Conservation (phyloP, 2,797 vertebrate species). For the Phrynocephalus forsythii region DNA sequence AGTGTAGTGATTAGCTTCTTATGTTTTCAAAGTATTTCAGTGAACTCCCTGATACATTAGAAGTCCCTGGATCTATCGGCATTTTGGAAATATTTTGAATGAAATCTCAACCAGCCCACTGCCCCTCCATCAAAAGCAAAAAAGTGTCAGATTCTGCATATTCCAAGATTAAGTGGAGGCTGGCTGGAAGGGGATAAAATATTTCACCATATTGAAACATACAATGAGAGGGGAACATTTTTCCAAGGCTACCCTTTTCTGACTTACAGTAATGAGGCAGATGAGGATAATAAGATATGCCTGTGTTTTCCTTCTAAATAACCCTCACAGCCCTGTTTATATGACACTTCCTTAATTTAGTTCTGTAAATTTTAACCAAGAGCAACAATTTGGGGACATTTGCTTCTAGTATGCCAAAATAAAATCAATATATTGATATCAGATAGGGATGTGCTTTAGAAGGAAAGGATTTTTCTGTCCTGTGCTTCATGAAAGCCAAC, state of each 20-base stretch:
- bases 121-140: not conserved
- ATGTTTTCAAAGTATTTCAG: not conserved
- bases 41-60: not conserved
- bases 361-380: slow-evolving; percentile 10
- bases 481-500: not conserved
- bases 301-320: not conserved
- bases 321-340: not conserved
- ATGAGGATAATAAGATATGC: not conserved
- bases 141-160: not conserved
- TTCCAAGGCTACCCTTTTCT: not conserved
- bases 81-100: slow-evolving; percentile 4
- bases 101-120: not conserved
- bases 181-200: not conserved
- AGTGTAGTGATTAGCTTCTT: slow-evolving; percentile 19
- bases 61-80: not conserved
- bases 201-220: not conserved
- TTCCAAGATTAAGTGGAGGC: not conserved
- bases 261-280: not conserved
- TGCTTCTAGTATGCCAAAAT: not conserved
- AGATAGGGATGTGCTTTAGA: not conserved
- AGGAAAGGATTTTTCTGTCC: not conserved
- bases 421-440: slow-evolving; percentile 14
- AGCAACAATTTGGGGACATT: not conserved
- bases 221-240: not conserved
- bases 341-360: not conserved